A percentile compares a stretch with the other conserved stretches of the same genome.
Conservation (phyloP, 2,113 vertebrate species). For the Alosa alosa region DNA sequence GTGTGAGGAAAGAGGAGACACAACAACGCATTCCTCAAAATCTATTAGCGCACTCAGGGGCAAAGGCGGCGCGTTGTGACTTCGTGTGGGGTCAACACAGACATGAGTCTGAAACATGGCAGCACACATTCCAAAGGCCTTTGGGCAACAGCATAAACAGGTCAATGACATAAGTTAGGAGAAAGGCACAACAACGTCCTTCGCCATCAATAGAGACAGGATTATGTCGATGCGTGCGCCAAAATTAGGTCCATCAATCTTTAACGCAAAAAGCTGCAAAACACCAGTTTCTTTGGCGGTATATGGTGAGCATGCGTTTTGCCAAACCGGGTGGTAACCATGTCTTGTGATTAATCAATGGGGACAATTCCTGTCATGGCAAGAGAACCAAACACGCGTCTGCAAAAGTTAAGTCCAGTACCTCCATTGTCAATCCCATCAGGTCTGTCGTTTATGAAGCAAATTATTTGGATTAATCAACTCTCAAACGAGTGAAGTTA, state of each 20-base stretch:
- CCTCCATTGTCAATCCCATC: too few relatives aligned
- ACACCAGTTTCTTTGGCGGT: neutral
- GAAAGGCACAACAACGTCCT: neutral
- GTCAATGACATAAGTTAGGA: neutral
- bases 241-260: neutral
- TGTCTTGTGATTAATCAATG: neutral
- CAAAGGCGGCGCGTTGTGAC: conserved; percentile 47
- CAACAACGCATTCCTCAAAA: conserved; percentile 67
- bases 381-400: neutral
- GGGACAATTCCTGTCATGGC: neutral
- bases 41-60: conserved; percentile 58
- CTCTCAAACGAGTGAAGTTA: too few relatives aligned
- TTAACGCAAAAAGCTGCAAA: neutral
- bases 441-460: too few relatives aligned
- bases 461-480: too few relatives aligned
- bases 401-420: neutral
- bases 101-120: conserved; percentile 23
- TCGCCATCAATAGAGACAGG: neutral
- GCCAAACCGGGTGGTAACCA: neutral
- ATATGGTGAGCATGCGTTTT: too few relatives aligned
- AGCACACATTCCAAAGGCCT: conserved; percentile 36
- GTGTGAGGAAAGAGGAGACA: conserved; percentile 54
- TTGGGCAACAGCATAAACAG: conserved; percentile 24
- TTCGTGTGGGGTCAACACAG: conserved; percentile 46
- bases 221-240: neutral